A percentile compares a stretch with the other conserved stretches of the same genome.
These are phyloP conservation scores for Pomacea maculata DNA, from an alignment of 1,140 invertebrate species.

Conservation along the genomic window DNA sequence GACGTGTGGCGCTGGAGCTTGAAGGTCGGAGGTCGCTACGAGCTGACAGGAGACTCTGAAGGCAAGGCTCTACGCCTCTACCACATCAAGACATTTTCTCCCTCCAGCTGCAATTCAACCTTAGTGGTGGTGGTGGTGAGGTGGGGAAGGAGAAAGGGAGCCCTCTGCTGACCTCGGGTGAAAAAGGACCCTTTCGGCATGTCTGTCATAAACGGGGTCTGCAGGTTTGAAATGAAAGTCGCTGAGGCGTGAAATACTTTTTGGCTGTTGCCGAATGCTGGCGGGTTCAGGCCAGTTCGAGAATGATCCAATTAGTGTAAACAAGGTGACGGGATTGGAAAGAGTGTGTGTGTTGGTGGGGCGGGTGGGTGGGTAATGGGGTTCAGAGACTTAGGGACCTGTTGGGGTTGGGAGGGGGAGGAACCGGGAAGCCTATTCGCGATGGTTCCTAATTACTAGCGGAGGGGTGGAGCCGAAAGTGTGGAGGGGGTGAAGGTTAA, in stretches of 20 bases:
- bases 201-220: not conserved
- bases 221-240: constrained; percentile 4
- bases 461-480: no score
- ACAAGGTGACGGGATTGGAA: not conserved
- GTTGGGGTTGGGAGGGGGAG: no score
- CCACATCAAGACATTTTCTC: no score
- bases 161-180: not conserved
- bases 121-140: not conserved
- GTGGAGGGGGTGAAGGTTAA: no score
- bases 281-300: not conserved
- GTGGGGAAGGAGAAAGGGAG: not conserved
- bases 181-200: not conserved
- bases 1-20: no score
- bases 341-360: not conserved
- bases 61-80: no score
- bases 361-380: not conserved
- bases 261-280: not conserved
- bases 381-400: no score
- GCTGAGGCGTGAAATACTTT: constrained; percentile 3
- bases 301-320: constrained; percentile 8
- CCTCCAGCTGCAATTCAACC: no score
- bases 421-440: no score
- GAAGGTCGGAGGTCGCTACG: no score
- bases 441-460: no score
- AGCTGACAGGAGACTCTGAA: no score